Evolutionary conservation across 2,888 invertebrate genomes (phyloP).

Genomic region (Hetaerina titia): DNA sequence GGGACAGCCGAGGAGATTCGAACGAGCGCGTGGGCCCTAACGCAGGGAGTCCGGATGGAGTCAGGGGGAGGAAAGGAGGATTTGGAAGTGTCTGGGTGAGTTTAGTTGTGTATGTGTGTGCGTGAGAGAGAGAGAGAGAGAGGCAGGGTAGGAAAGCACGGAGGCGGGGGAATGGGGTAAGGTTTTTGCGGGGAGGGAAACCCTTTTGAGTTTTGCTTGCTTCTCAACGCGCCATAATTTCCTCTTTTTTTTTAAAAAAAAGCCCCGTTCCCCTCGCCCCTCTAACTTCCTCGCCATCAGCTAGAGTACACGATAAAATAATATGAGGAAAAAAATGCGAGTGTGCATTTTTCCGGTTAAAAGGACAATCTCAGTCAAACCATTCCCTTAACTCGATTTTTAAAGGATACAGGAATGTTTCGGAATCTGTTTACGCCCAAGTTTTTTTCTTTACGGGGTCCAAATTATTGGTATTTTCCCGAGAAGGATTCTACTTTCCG

Average conservation of each 20-base stretch:
- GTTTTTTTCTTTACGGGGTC: no score
- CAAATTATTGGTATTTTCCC: neutral
- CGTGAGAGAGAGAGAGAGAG: neutral
- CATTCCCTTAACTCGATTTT: neutral
- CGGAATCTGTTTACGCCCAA: neutral
- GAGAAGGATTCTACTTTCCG: neutral
- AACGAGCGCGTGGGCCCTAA: neutral
- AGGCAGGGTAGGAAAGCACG: neutral
- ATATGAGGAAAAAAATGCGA: neutral
- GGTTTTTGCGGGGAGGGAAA: neutral
- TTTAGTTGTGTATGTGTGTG: neutral
- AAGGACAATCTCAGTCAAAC: neutral
- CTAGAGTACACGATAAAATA: no score
- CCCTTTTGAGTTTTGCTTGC: conserved; percentile 3
- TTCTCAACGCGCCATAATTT: conserved; percentile 10
- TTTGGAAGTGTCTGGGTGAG: conserved; percentile 9
- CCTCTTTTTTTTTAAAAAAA: neutral
- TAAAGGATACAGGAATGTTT: neutral
- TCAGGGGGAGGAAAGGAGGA: neutral
- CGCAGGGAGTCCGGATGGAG: neutral
- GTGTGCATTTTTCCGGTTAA: neutral
- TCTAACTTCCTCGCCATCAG: neutral
- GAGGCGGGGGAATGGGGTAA: neutral
- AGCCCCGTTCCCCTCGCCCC: neutral
- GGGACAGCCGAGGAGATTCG: neutral